Conservation (phyloP, 2,888 invertebrate species). For the Meloe dianella region DNA sequence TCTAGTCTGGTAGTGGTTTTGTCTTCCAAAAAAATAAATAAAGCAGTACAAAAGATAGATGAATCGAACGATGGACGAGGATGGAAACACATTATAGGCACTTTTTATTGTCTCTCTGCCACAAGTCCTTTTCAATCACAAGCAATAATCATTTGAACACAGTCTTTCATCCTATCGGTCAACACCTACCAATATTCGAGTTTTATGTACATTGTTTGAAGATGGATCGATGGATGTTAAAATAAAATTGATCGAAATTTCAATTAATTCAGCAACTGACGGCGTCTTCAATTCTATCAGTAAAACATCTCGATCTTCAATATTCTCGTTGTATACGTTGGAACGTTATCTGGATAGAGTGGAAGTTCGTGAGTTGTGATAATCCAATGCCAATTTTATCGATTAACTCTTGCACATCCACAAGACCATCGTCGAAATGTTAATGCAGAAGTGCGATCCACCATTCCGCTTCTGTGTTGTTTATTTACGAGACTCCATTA, state of each 20-base stretch:
- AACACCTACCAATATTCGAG: constrained; percentile 19
- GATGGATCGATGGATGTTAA: not conserved
- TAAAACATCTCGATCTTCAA: too few relatives aligned
- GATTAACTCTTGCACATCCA: not conserved
- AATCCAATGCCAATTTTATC: not conserved
- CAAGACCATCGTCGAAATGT: not conserved
- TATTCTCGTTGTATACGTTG: too few relatives aligned
- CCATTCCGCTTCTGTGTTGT: not conserved
- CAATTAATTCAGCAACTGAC: too few relatives aligned
- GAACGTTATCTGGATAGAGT: too few relatives aligned
- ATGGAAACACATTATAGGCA: not conserved
- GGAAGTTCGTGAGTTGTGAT: too few relatives aligned
- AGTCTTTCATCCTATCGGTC: constrained; percentile 27
- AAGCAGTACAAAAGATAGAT: not conserved
- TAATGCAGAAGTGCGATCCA: too few relatives aligned
- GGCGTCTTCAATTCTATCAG: too few relatives aligned
- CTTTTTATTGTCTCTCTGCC: not conserved
- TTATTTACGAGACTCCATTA: constrained; percentile 15
- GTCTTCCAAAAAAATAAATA: not conserved
- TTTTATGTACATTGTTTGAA: constrained; percentile 8
- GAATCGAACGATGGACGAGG: constrained; percentile 4
- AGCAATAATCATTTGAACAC: constrained; percentile 27
- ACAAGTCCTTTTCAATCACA: constrained; percentile 23
- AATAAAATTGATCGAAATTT: not conserved
- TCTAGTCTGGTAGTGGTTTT: too few relatives aligned